Conservation (phyloP, 1,140 invertebrate species). For the Drosophila albomicans region DNA sequence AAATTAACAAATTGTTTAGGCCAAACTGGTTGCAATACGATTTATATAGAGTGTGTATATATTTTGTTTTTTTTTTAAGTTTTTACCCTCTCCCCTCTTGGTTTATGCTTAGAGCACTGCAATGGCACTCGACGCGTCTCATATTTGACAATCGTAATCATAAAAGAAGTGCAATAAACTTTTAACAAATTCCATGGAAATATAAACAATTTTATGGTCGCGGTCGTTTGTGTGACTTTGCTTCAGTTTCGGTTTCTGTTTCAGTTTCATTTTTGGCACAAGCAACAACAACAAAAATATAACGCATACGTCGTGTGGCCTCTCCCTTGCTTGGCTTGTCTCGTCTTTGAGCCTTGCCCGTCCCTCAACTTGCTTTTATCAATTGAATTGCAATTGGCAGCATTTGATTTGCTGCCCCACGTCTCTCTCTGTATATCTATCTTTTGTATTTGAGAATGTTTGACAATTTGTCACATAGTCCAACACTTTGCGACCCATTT, state of each 20-base stretch:
- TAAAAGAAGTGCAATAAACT: conserved; percentile 73
- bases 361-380: conserved; percentile 66
- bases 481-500: conserved; percentile 69
- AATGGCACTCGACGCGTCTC: conserved; percentile 25
- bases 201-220: conserved; percentile 61
- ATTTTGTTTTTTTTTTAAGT: too few species aligned
- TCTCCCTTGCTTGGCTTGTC: conserved; percentile 49
- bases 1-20: conserved; percentile 66
- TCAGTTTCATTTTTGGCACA: conserved; percentile 16
- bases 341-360: conserved; percentile 62
- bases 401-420: conserved; percentile 37
- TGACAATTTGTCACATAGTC: conserved; percentile 75
- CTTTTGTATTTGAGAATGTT: conserved; percentile 58
- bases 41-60: conserved; percentile 14
- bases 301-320: conserved; percentile 69
- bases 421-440: not conserved
- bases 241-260: conserved; percentile 31
- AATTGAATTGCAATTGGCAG: conserved; percentile 73
- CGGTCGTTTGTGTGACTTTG: conserved; percentile 43
- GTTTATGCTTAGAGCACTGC: conserved; percentile 1
- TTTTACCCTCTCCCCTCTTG: too few species aligned
- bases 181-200: conserved; percentile 72
- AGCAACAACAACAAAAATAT: conserved; percentile 20
- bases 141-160: conserved; percentile 45
- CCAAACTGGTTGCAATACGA: conserved; percentile 66